Percentiles rank a stretch among this genome's conserved stretches.
Evolutionary conservation across 2,888 invertebrate genomes (phyloP).

Genomic region (Stictocephala bisonia): DNA sequence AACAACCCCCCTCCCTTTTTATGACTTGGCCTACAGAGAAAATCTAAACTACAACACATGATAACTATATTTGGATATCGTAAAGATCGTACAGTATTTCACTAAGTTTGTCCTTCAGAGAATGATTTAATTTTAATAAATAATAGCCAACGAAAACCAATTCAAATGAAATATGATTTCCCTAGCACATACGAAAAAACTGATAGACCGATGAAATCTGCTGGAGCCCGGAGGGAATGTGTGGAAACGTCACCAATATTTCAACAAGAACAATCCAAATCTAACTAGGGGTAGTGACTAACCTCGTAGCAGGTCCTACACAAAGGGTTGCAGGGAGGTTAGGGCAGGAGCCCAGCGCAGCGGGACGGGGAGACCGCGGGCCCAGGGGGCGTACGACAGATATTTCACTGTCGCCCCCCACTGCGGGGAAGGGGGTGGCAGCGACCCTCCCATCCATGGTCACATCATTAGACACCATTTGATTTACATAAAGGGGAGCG

Average conservation of each 20-base stretch:
- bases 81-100: too few species aligned
- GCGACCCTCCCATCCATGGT: constrained; percentile 18
- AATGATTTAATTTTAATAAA: too few species aligned
- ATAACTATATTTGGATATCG: too few species aligned
- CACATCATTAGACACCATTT: constrained; percentile 38
- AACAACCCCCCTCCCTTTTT: too few species aligned
- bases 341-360: not conserved
- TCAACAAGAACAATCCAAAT: constrained; percentile 34
- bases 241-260: constrained; percentile 37
- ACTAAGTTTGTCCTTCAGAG: too few species aligned
- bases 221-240: constrained; percentile 10
- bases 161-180: too few species aligned
- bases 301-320: constrained; percentile 9
- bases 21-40: too few species aligned
- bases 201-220: not conserved
- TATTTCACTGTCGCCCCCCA: constrained; percentile 31
- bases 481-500: constrained; percentile 31
- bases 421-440: not conserved
- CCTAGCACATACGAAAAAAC: not conserved
- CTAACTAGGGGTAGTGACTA: constrained; percentile 26
- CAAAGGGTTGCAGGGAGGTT: constrained; percentile 14
- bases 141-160: too few species aligned
- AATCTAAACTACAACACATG: too few species aligned
- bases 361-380: too few species aligned
- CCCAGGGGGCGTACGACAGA: not conserved